Evolutionary conservation across 1,140 invertebrate genomes (phyloP), one percentile per base, ranked within the genome.

Genomic region (Spodoptera frugiperda): DNA sequence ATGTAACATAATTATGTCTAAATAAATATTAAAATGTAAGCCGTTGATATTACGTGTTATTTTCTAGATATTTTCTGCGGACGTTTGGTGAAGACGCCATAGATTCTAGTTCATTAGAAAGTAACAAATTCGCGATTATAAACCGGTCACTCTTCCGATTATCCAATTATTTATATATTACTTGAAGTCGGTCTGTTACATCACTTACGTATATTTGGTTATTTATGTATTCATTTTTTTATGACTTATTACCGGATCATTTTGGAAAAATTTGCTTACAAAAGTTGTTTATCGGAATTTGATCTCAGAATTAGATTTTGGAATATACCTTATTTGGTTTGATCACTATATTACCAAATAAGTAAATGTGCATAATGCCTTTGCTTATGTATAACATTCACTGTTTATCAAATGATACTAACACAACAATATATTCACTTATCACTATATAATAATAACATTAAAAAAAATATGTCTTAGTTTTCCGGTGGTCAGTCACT

Each of bases 51-150:
- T 44, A 63, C 59, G 17, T 44, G 15, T 17, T 17, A 39, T 63
- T 44, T 44, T 39, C 33, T 39, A 39, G 33, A 39, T 39, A 39
- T 39, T 39, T 39, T 39, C 33, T 44, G 59, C 59, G 0, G 44
- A 44, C n/a, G 2, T 44, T 44, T 63, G 11, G 15, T 19, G 33
- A 57, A 57, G 54, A 63, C 44, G 33, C 15, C 44, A n/a, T 19
- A 15, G 57, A 61, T 61, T 15, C 14, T 39, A 17, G 59, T 63
- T 63, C 33, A 63, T 63, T 63, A 63, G 59, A 63, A 63, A 63
- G 59, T 63, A 63, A 44, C 15, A 17, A 44, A 63, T 63, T 63
- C n/a, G 59, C 59, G 33, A 63, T 3, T 10, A 17, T 19, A 17
- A 63, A 63, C 59, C 59, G 59, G 59, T 63, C 59, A 63, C 15